Percentiles rank a stretch among this genome's conserved stretches.
These are phyloP conservation scores for Synanceia verrucosa DNA, from an alignment of 2,797 vertebrate species.

Conservation along the genomic window DNA sequence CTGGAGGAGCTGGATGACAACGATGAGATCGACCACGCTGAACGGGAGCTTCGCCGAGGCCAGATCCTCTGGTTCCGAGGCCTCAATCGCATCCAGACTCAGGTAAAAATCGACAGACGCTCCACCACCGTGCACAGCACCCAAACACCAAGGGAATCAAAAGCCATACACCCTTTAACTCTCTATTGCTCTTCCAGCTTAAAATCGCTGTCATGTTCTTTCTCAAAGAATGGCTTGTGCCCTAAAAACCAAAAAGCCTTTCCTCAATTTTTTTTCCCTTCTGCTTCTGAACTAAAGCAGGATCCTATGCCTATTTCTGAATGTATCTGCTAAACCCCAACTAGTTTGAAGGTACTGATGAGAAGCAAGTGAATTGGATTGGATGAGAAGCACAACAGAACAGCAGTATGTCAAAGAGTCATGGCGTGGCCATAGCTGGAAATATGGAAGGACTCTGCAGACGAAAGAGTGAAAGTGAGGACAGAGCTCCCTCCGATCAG, in stretches of 20 bases:
- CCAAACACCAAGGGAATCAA: constrained; percentile 61
- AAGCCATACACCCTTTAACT: constrained; percentile 80
- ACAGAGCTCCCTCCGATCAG: constrained; percentile 57
- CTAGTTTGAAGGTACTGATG: constrained; percentile 66
- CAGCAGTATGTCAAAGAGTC: constrained; percentile 19
- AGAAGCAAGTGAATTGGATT: constrained; percentile 32
- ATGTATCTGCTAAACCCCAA: constrained; percentile 40
- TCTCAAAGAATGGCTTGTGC: constrained; percentile 61
- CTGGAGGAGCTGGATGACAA: constrained; percentile 94
- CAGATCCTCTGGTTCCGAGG: constrained; percentile 99
- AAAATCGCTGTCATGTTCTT: constrained; percentile 46
- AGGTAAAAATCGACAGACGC: constrained; percentile 85
- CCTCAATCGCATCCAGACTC: constrained; percentile 99
- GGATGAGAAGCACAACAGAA: constrained; percentile 29
- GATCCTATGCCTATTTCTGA: constrained; percentile 53
- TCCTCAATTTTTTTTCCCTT: constrained; percentile 46
- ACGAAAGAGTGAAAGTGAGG: constrained; percentile 53
- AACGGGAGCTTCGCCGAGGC: constrained; percentile 95
- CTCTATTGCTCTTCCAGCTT: constrained; percentile 72
- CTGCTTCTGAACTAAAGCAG: constrained; percentile 70
- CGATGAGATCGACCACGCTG: constrained; percentile 98
- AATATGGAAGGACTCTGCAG: constrained; percentile 45
- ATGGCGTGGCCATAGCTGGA: constrained; percentile 48
- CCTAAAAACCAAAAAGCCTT: constrained; percentile 49
- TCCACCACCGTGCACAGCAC: constrained; percentile 12